These are phyloP conservation scores for Macrotrachela quadricornifera DNA, from an alignment of 1,140 invertebrate genomes.

Conservation along the genomic window DNA sequence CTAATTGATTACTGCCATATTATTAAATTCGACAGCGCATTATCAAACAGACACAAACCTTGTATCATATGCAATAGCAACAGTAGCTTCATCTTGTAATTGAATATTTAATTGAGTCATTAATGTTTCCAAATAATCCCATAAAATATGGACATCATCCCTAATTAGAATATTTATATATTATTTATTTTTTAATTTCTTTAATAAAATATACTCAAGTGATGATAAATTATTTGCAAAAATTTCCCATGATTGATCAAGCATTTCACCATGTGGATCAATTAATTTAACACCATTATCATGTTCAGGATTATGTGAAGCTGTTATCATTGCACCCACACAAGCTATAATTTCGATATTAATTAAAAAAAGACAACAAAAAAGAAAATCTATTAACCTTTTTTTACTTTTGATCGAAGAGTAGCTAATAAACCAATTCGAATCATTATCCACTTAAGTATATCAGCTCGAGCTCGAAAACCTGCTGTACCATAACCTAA, in stretches of 20 bases:
- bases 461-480: constrained; percentile 41
- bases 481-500: constrained; percentile 8
- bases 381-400: constrained; percentile 36
- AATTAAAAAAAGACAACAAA: background rate
- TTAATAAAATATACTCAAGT: constrained; percentile 10
- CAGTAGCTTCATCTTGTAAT: background rate
- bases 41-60: too few relatives aligned
- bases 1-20: too few relatives aligned
- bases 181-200: constrained; percentile 24
- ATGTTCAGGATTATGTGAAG: constrained; percentile 80
- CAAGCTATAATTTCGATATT: background rate
- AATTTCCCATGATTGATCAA: constrained; percentile 66
- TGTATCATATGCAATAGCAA: background rate
- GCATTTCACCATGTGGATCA: constrained; percentile 84
- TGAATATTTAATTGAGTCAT: background rate
- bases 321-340: constrained; percentile 85
- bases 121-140: constrained; percentile 1
- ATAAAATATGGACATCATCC: background rate
- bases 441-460: constrained; percentile 65
- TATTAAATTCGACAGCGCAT: too few relatives aligned
- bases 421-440: constrained; percentile 72
- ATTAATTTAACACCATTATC: constrained; percentile 95
- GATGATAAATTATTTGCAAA: constrained; percentile 66
- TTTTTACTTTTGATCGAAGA: constrained; percentile 54
- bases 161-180: background rate